A percentile compares a stretch with the other conserved stretches of the same genome.
phyloP scores from a whole-genome alignment of 2,888 invertebrate genomes.

The Acleris cristana region DNA sequence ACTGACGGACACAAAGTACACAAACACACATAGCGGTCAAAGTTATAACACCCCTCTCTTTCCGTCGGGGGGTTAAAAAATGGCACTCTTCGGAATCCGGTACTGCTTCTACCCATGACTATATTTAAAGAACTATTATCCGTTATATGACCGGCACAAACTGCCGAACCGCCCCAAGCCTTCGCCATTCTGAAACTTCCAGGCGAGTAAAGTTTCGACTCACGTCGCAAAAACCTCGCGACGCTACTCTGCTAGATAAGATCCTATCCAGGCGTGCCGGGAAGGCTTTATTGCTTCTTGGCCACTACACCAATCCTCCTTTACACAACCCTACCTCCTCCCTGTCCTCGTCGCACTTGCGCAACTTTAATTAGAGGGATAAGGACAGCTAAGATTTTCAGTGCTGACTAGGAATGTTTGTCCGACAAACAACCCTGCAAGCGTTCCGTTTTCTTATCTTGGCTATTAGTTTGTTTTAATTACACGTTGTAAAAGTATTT shows the following conservation, averaged over 20 bases:
- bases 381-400: slow-evolving; percentile 6
- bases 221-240: slow-evolving; percentile 19
- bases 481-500: slow-evolving; percentile 12
- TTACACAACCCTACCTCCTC: not conserved
- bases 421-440: slow-evolving; percentile 13
- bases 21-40: no score
- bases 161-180: no score
- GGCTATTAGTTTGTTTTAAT: slow-evolving; percentile 25
- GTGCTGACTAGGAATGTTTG: slow-evolving; percentile 6
- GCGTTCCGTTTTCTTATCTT: slow-evolving; percentile 18
- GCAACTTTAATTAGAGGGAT: not conserved
- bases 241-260: slow-evolving; percentile 21
- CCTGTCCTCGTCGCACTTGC: slow-evolving; percentile 1
- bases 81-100: no score
- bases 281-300: slow-evolving; percentile 24
- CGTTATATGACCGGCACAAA: no score
- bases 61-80: no score
- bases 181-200: not conserved
- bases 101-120: no score
- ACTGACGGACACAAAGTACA: no score
- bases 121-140: no score
- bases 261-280: slow-evolving; percentile 14
- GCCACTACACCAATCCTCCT: slow-evolving; percentile 14
- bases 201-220: not conserved
- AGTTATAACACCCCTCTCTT: no score